These are phyloP conservation scores for Stichodactyla mertensii DNA, from an alignment of 64 coral and sea anemone species.

Conservation along the genomic window DNA sequence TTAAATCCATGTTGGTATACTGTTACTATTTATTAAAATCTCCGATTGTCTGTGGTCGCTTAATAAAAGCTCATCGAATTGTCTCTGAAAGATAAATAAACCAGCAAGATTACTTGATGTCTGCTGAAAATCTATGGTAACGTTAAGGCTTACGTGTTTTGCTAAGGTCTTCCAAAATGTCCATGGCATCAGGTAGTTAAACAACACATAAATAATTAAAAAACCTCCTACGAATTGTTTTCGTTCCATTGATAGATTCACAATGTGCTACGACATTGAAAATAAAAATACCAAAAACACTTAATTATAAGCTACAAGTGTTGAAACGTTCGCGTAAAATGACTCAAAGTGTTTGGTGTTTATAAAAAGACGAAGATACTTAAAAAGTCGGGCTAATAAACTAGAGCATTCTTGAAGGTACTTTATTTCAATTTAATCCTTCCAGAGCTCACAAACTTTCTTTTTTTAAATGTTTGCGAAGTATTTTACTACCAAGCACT, in stretches of 20 bases:
- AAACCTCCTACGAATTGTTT: conserved; percentile 16
- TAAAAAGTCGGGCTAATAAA: not conserved
- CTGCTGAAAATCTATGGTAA: conserved; percentile 14
- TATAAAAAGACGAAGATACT: not conserved
- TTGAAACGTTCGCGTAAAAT: conserved; percentile 13
- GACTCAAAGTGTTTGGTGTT: not conserved
- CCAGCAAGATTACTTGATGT: conserved; percentile 13
- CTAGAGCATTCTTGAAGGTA: not conserved
- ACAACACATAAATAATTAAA: conserved; percentile 11
- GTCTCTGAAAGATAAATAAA: conserved; percentile 11
- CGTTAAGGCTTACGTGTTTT: conserved; percentile 16
- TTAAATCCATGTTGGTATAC: not conserved
- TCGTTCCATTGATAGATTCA: not conserved
- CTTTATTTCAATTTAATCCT: not conserved
- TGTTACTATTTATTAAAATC: conserved; percentile 8
- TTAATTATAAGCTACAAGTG: not conserved
- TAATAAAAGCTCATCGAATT: conserved; percentile 10
- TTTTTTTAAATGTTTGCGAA: not conserved
- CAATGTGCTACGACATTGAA: not conserved
- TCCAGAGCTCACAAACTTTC: not conserved
- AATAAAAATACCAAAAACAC: not conserved
- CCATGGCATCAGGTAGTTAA: conserved; percentile 23
- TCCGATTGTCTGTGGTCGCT: not conserved
- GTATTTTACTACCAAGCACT: not conserved
- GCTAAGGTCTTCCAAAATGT: conserved; percentile 23